Conservation (phyloP, 2,113 vertebrate genomes). For the Penelope pileata region DNA sequence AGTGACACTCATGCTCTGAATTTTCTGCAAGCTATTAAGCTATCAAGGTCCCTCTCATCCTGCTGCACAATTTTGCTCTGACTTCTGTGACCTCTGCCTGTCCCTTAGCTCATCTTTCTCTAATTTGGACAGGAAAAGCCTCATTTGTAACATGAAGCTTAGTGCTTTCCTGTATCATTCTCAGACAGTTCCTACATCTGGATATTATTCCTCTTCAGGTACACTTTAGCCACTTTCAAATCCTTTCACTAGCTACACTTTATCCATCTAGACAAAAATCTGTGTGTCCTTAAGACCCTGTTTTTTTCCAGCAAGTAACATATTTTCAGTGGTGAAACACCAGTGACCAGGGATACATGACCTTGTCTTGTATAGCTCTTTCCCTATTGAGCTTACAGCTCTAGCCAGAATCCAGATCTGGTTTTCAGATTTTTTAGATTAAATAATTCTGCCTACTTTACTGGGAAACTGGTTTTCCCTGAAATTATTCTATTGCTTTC, state of each 20-base stretch:
- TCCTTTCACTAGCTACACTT: neutral
- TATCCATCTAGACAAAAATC: neutral
- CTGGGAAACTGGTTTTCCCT: neutral
- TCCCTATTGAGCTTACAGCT: neutral
- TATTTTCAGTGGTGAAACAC: neutral
- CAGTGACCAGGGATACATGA: fast-evolving
- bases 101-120: neutral
- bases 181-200: neutral
- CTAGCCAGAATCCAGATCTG: neutral
- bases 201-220: neutral
- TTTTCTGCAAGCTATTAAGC: neutral
- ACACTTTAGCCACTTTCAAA: neutral
- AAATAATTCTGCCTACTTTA: neutral
- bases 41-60: neutral
- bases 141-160: neutral
- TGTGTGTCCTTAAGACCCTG: fast-evolving
- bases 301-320: neutral
- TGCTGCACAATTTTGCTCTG: neutral
- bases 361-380: neutral
- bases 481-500: neutral
- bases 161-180: neutral
- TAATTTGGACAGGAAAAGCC: neutral
- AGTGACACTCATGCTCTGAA: neutral
- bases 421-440: neutral
- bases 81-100: neutral